phyloP scores from a whole-genome alignment of 2,797 vertebrate genomes.

The Pagetopsis macropterus region DNA sequence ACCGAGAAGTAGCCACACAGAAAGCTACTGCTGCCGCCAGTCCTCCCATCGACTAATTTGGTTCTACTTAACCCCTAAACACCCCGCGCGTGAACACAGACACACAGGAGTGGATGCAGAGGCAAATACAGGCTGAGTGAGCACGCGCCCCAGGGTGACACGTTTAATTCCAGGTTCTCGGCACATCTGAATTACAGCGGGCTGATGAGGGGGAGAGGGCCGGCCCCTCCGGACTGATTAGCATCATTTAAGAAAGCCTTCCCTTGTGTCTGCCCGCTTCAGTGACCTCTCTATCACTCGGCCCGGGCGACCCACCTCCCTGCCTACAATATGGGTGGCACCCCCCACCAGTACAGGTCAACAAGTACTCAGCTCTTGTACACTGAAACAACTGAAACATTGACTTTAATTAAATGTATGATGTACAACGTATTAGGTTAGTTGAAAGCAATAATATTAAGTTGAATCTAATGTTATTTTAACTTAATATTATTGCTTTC shows the following conservation, averaged over 20 bases:
- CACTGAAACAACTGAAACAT: no score
- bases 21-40: slow-evolving; percentile 73
- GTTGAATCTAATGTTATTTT: no score
- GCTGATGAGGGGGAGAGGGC: slow-evolving; percentile 91
- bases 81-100: slow-evolving; percentile 37
- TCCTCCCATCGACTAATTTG: slow-evolving; percentile 79
- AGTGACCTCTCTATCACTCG: slow-evolving; percentile 75
- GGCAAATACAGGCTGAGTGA: slow-evolving; percentile 55
- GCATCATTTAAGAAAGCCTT: slow-evolving; percentile 96
- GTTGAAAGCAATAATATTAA: no score
- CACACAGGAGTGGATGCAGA: slow-evolving; percentile 42
- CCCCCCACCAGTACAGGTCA: slow-evolving; percentile 85
- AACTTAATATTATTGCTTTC: no score
- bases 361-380: no score
- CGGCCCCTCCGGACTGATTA: slow-evolving; percentile 97
- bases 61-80: slow-evolving; percentile 81
- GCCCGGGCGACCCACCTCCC: slow-evolving; percentile 43
- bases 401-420: no score
- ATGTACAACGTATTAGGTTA: no score
- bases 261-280: slow-evolving; percentile 82
- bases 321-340: slow-evolving; percentile 92
- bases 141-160: slow-evolving; percentile 84
- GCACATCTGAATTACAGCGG: slow-evolving; percentile 94
- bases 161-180: slow-evolving; percentile 95
- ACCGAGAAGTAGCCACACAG: slow-evolving; percentile 77